Evolutionary conservation across 2,113 vertebrate genomes (phyloP), one percentile per base, ranked within the genome.

Genomic region (Catharus minimus): DNA sequence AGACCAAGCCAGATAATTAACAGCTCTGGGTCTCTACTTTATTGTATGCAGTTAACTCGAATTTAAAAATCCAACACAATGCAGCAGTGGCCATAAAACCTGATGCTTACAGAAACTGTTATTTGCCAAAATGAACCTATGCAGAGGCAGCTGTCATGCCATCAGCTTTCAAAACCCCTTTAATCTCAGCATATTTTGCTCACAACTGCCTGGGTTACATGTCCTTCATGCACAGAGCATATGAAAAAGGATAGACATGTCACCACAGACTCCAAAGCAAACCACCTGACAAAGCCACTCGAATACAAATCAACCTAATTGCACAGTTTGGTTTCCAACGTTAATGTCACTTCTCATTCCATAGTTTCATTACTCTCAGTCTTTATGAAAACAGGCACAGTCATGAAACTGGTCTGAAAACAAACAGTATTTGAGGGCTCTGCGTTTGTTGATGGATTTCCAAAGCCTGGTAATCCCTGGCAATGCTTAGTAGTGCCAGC

Each of bases 361-460:
- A 41, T 5, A 53, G 43, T 82, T 92, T 88, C 72, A 84, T 55
- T 95, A 67, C 62, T 95, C 81, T 93, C 11, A 8, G 27, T 82
- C 82, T 64, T 81, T 89, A 62, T 30, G 56, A 88, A 77, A 90
- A 73, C 41, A 61, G 41, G 49, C 55, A 82, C 50, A 24, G 47
- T 84, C 89, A 87, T n/a, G 32, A 92, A 90, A 96, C 60, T 50
- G 43, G 38, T 90, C 69, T 87, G 79, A 89, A 97, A 97, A 93
- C 58, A 92, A 94, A 83, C 33, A 55, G 21, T 44, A 76, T 92
- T 61, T 81, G 74, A 90, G 24, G 39, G 65, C 26, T 79, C 56
- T 90, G 43, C 26, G 38, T 57, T 60, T 90, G 33, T 4, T 65
- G 60, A 60, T 32, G 12, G 24, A 82, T 60, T 44, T 91, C 66